Base-by-base conservation (phyloP, 2,113 vertebrate species). In the Myrmecobius fasciatus region DNA sequence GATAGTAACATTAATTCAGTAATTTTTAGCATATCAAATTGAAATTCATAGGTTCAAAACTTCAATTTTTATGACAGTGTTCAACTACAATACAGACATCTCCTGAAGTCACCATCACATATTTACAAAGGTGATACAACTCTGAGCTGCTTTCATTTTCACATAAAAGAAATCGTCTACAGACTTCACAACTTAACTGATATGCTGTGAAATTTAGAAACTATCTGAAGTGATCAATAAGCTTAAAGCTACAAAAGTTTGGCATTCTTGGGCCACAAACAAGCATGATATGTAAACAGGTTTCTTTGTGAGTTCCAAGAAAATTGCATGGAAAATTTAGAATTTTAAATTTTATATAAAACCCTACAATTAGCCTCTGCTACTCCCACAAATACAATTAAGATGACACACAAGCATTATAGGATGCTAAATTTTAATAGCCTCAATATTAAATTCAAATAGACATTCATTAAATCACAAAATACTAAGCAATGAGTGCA, bases 31-130 rank as follows among this genome's bases (percentile, higher is more conserved):
- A 98, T 97, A 98, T 95, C 95, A 98, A 98, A 97, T 95, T 95
- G 94, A 97, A 98, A 98, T 97, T 98, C 97, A 97, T 95, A 93
- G 88, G 92, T 97, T 98, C 97, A 98, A 97, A 97, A 96, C 96
- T 97, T 95, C 97, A 92, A 91, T 97, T 97, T 96, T 98, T 98
- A 98, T 95, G 94, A 97, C 96, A 97, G 91, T 94, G 97, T 97
- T 97, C 89, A 97, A 96, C 97, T 98, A 98, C 98, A 98, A 96
- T 8, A 96, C 96, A 3, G 97, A 51, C 95, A 96, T 96, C 97
- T 97, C 95, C 97, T 91, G 89, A 91, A 97, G 93, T 98, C 96
- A 98, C 91, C 53, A 28, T 91, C 52, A 3, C 93, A 93, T 95
- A 90, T 94, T 97, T 95, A 89, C 22, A 94, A 67, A 95, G 60